Conservation (phyloP, 2,113 vertebrate genomes). For the Neoarius graeffei region DNA sequence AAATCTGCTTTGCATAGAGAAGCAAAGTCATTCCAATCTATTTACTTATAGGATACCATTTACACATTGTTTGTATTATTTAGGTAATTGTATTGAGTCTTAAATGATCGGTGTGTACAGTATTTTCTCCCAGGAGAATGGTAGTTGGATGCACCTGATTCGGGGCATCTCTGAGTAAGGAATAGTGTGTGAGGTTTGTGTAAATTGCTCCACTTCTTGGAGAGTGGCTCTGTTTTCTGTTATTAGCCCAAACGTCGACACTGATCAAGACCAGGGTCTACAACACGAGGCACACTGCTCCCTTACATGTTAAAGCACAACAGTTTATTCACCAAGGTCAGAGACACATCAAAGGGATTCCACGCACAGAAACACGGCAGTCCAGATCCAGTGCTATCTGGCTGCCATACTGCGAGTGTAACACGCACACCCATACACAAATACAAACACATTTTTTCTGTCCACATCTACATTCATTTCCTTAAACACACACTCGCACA, state of each 20-base stretch:
- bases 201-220: slow-evolving; percentile 2
- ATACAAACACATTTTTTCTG: slow-evolving; percentile 42
- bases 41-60: not conserved
- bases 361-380: slow-evolving; percentile 40
- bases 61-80: not conserved
- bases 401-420: slow-evolving; percentile 36
- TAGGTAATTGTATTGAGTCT: not conserved
- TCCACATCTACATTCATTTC: slow-evolving; percentile 37
- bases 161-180: not conserved
- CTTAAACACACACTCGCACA: slow-evolving; percentile 40
- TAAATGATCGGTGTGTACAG: not conserved
- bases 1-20: not conserved
- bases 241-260: not conserved
- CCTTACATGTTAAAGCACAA: slow-evolving; percentile 38
- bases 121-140: not conserved
- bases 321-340: slow-evolving; percentile 37
- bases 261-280: slow-evolving; percentile 22
- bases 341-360: slow-evolving; percentile 57
- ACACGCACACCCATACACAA: slow-evolving; percentile 34
- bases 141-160: slow-evolving; percentile 13
- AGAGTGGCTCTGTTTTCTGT: slow-evolving; percentile 9
- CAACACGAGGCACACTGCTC: not conserved
- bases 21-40: not conserved
- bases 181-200: slow-evolving; percentile 10
- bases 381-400: slow-evolving; percentile 43